These are phyloP conservation scores for Ceratina japonica DNA, from an alignment of 1,140 invertebrate species.

Conservation along the genomic window DNA sequence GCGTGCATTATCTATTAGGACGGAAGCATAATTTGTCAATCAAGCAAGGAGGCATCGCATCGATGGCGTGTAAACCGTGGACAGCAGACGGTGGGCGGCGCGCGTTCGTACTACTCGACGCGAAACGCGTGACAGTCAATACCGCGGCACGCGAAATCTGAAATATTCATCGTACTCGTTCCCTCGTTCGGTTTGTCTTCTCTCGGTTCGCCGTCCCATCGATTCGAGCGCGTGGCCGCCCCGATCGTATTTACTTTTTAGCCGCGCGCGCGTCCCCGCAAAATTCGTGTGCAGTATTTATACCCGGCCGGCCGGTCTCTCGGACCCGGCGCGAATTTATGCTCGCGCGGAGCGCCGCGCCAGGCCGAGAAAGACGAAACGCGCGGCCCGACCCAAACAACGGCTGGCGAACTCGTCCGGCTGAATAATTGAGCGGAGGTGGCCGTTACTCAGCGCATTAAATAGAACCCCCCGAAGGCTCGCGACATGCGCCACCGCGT, in stretches of 20 bases:
- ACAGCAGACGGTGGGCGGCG: not conserved
- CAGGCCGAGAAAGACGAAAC: not conserved
- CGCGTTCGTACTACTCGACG: not conserved
- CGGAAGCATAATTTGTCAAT: conserved; percentile 21
- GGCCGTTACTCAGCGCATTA: conserved; percentile 55
- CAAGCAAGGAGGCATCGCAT: not conserved
- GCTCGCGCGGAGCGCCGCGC: not conserved
- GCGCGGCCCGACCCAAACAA: not conserved
- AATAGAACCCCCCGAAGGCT: conserved; percentile 42
- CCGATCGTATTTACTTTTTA: conserved; percentile 37
- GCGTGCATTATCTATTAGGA: not conserved
- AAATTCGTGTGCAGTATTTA: not conserved
- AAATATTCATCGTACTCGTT: conserved; percentile 56
- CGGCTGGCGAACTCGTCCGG: conserved; percentile 37
- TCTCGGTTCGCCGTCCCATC: conserved; percentile 38
- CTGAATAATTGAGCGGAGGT: conserved; percentile 64
- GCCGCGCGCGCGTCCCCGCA: too few relatives aligned
- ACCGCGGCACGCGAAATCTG: conserved; percentile 10
- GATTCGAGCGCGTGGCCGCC: conserved; percentile 42
- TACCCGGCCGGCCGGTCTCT: too few relatives aligned
- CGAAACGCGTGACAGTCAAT: conserved; percentile 35
- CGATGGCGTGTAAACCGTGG: not conserved
- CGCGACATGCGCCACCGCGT: conserved; percentile 35
- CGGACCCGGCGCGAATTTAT: not conserved
- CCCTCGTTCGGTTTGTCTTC: conserved; percentile 54